Evolutionary conservation across 2,888 invertebrate genomes (phyloP).

Genomic region (Steromphala cineraria): DNA sequence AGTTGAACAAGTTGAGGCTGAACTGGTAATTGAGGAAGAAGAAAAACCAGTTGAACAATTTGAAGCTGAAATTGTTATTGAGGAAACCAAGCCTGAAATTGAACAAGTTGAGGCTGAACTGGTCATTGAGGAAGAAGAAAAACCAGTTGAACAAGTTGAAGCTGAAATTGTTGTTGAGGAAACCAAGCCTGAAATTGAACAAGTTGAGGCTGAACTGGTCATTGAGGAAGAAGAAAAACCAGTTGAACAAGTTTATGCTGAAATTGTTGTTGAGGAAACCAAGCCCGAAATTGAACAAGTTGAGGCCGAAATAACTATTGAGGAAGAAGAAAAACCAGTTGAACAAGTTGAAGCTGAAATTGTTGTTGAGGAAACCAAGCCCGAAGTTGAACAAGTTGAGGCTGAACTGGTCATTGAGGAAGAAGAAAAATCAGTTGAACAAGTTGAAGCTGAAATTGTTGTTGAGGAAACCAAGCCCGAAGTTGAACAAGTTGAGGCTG

Average conservation of each 20-base stretch:
- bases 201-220: constrained; percentile 1
- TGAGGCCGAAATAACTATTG: constrained; percentile 23
- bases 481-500: constrained; percentile 26
- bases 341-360: constrained; percentile 16
- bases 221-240: background rate
- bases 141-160: constrained; percentile 79
- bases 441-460: constrained; percentile 21
- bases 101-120: constrained; percentile 34
- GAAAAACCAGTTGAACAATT: constrained; percentile 79
- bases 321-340: background rate
- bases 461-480: constrained; percentile 4
- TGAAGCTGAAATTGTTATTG: constrained; percentile 13
- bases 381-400: constrained; percentile 21
- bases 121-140: constrained; percentile 38
- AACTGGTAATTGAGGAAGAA: constrained; percentile 31
- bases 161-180: constrained; percentile 13
- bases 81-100: constrained; percentile 21
- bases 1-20: constrained; percentile 30
- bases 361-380: constrained; percentile 23
- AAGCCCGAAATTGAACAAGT: background rate
- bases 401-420: constrained; percentile 8
- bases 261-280: constrained; percentile 14
- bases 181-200: background rate
- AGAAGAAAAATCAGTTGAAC: constrained; percentile 3
- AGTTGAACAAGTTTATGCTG: constrained; percentile 18